phyloP scores from a whole-genome alignment of 2,797 vertebrate genomes.

The Staurois parvus region DNA sequence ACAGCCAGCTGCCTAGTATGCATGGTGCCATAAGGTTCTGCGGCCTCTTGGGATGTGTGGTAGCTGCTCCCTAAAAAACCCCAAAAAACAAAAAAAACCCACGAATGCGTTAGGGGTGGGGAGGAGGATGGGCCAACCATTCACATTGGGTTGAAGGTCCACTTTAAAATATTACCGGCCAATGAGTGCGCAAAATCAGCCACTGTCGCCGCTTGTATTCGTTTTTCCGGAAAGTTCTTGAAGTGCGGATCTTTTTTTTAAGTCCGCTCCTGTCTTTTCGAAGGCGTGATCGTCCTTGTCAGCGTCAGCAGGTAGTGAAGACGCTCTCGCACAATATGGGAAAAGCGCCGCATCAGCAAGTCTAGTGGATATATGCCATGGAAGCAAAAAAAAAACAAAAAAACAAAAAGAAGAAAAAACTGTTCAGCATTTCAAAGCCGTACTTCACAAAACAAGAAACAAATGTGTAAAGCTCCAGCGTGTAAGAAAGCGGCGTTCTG shows the following conservation, averaged over 20 bases:
- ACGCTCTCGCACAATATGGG: neutral
- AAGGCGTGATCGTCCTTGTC: neutral
- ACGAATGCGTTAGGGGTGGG: too few species aligned
- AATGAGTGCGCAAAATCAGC: too few species aligned
- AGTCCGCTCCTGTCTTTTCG: neutral
- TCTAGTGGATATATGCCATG: constrained; percentile 7
- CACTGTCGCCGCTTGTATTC: neutral
- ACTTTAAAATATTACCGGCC: too few species aligned
- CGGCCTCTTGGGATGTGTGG: too few species aligned
- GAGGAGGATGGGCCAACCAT: too few species aligned
- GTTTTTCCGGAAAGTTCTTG: neutral
- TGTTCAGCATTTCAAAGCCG: constrained; percentile 47
- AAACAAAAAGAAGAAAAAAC: neutral
- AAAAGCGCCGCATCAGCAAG: constrained; percentile 16
- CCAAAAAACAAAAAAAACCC: too few species aligned
- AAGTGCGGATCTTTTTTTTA: neutral
- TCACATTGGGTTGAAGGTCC: too few species aligned
- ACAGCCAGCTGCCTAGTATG: too few species aligned
- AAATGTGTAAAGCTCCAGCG: constrained; percentile 27
- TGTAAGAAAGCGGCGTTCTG: constrained; percentile 31
- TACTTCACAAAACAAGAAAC: constrained; percentile 38
- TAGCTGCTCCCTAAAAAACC: too few species aligned
- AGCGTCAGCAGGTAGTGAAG: neutral
- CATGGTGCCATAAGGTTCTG: too few species aligned
- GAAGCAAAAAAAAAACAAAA: constrained; percentile 15